Percentiles rank a stretch among this genome's conserved stretches.
Evolutionary conservation across 2,797 vertebrate species (phyloP).

Genomic region (Lacerta bilineata): DNA sequence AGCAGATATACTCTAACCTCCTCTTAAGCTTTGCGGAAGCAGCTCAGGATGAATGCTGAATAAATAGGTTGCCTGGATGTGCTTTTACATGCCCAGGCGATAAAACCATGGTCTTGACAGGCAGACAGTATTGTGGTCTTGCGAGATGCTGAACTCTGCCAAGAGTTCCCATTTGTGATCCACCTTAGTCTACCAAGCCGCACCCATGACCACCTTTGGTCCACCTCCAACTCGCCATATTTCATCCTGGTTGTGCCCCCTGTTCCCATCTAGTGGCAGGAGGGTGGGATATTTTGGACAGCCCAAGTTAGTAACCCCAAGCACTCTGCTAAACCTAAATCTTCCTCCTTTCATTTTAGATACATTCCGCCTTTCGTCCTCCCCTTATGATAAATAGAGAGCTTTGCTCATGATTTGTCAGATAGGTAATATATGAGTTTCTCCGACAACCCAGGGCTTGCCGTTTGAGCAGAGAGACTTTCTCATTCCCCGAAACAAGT

Average conservation of each 20-base stretch:
- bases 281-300: not conserved
- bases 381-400: slow-evolving; percentile 41
- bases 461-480: slow-evolving; percentile 19
- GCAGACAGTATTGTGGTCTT: not conserved
- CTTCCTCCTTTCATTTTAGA: slow-evolving; percentile 17
- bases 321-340: not conserved
- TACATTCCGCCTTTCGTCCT: slow-evolving; percentile 12
- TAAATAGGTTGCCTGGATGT: no score
- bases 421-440: slow-evolving; percentile 50
- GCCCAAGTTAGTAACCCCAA: not conserved
- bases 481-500: slow-evolving; percentile 40
- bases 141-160: not conserved
- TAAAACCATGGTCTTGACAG: not conserved
- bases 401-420: slow-evolving; percentile 32
- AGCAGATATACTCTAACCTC: no score
- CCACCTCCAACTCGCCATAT: not conserved
- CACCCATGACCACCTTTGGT: not conserved
- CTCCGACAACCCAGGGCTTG: slow-evolving; percentile 36
- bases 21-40: no score
- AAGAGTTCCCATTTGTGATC: not conserved
- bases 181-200: not conserved
- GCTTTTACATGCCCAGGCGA: not conserved
- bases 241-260: not conserved
- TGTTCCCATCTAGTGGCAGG: not conserved
- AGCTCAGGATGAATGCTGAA: no score